phyloP scores from a whole-genome alignment of 1,140 invertebrate species.

The Venustaconcha ellipsiformis region DNA sequence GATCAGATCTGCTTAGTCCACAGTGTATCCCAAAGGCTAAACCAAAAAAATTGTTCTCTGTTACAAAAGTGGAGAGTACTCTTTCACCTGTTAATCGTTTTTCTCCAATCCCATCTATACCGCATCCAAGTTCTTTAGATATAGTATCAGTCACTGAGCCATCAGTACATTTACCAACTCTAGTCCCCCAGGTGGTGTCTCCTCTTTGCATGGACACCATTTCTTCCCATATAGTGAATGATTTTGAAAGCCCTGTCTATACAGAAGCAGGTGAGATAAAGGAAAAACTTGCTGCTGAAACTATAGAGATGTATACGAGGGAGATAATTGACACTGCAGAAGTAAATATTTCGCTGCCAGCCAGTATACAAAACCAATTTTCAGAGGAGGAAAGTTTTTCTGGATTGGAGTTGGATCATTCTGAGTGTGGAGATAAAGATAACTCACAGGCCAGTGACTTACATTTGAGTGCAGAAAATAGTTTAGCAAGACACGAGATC shows the following conservation, averaged over 20 bases:
- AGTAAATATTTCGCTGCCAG: no score
- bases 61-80: slow-evolving; percentile 50
- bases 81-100: not conserved
- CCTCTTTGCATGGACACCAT: no score
- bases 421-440: no score
- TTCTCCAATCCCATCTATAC: not conserved
- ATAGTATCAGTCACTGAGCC: slow-evolving; percentile 2
- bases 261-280: not conserved
- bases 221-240: not conserved
- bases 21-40: slow-evolving; percentile 54
- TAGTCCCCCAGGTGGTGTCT: no score
- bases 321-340: not conserved
- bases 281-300: not conserved
- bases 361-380: no score
- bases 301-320: not conserved
- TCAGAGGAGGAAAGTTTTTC: no score
- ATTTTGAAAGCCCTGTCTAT: not conserved
- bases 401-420: no score
- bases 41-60: slow-evolving; percentile 64
- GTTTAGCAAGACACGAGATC: no score
- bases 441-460: no score
- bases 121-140: not conserved
- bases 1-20: slow-evolving; percentile 54
- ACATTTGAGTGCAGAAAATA: no score
- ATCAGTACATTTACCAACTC: not conserved